phyloP scores from a whole-genome alignment of 2,113 vertebrate genomes.

The Brachyhypopomus gauderio region DNA sequence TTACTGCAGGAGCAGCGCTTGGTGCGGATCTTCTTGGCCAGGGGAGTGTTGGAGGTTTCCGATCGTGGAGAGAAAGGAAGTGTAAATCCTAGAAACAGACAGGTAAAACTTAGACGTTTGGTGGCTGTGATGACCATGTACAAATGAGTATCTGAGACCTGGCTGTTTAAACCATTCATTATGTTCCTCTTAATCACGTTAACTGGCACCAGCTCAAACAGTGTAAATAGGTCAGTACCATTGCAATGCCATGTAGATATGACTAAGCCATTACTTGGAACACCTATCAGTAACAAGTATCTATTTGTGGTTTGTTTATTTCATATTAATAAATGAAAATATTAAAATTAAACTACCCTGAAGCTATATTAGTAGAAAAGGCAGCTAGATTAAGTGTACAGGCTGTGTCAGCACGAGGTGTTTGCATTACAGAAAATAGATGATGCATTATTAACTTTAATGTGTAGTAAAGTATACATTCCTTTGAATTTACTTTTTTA shows the following conservation, averaged over 20 bases:
- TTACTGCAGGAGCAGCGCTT: conserved; percentile 92
- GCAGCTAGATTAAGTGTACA: no score
- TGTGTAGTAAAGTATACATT: no score
- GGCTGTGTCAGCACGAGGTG: no score
- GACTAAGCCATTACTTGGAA: not conserved
- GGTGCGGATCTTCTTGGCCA: conserved; percentile 66
- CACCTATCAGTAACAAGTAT: conserved; percentile 12
- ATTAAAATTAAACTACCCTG: not conserved
- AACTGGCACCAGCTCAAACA: not conserved
- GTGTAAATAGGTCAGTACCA: not conserved
- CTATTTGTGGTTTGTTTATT: no score
- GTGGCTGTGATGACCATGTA: not conserved
- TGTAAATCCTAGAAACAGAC: conserved; percentile 71
- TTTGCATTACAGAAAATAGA: no score
- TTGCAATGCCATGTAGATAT: conserved; percentile 14
- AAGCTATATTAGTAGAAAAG: not conserved
- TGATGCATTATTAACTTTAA: no score
- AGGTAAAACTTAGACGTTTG: not conserved
- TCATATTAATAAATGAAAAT: no score
- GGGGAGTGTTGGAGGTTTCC: conserved; percentile 31
- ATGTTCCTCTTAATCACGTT: not conserved
- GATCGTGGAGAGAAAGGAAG: conserved; percentile 58
- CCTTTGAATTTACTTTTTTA: no score
- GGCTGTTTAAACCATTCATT: not conserved
- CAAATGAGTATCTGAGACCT: not conserved